Evolutionary conservation across 2,113 vertebrate species (phyloP).

Genomic region (Neodontobutis hainanensis): DNA sequence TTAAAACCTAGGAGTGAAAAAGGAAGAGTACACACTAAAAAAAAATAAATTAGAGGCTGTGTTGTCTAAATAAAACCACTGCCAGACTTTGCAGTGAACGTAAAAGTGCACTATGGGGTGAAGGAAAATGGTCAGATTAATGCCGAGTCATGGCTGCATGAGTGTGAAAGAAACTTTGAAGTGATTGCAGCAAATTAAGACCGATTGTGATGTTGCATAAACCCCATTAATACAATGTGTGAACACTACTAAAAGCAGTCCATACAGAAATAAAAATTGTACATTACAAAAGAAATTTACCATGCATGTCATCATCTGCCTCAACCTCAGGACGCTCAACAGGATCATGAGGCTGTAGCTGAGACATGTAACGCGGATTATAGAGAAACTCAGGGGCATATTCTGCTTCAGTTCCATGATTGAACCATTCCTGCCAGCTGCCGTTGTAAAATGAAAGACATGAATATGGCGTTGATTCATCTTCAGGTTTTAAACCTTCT

Average conservation of each 20-base stretch:
- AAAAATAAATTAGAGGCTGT: no score
- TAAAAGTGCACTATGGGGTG: no score
- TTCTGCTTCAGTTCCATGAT: background rate
- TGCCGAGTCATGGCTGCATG: no score
- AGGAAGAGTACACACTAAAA: background rate
- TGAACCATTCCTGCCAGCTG: background rate
- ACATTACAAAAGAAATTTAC: constrained; percentile 15
- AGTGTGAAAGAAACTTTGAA: no score
- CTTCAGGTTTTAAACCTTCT: background rate
- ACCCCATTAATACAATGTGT: no score
- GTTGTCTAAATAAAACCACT: no score
- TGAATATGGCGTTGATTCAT: background rate
- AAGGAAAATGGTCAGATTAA: no score
- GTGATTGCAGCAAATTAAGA: no score
- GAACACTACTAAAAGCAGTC: no score
- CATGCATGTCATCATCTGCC: constrained; percentile 10
- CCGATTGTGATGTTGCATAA: no score
- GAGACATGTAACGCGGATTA: background rate
- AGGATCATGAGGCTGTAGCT: background rate
- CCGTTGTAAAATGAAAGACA: background rate
- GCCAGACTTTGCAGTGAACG: no score
- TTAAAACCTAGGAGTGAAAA: background rate
- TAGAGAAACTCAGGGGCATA: background rate
- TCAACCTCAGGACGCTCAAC: background rate
- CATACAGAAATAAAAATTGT: no score